phyloP scores from a whole-genome alignment of 2,113 vertebrate species.

The Psittacus erithacus region DNA sequence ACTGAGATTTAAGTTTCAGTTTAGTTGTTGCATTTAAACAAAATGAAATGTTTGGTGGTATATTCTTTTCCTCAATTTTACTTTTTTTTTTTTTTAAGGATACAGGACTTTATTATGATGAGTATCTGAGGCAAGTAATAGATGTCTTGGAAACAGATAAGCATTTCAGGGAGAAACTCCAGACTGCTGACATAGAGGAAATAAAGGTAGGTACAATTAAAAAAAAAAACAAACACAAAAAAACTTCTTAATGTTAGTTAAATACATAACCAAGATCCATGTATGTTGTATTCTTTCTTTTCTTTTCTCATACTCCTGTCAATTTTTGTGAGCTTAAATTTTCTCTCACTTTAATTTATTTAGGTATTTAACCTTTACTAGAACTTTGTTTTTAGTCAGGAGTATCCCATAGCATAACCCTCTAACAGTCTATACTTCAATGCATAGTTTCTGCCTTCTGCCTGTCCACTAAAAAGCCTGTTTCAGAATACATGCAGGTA shows the following conservation, averaged over 20 bases:
- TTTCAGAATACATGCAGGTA: not conserved
- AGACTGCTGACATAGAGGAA: constrained; percentile 97
- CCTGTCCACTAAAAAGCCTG: not conserved
- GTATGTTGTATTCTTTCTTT: not conserved
- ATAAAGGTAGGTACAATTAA: constrained; percentile 85
- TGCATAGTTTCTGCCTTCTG: not conserved
- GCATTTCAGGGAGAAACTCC: constrained; percentile 97
- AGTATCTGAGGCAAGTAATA: constrained; percentile 97
- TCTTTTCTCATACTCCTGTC: not conserved
- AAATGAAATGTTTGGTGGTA: not conserved
- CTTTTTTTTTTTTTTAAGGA: constrained; percentile 77
- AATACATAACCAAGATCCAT: not conserved
- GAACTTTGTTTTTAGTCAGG: not conserved
- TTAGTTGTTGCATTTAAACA: not conserved
- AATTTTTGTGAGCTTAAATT: not conserved
- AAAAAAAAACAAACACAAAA: not conserved
- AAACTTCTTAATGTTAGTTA: not conserved
- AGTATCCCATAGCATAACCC: not conserved
- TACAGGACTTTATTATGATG: constrained; percentile 97
- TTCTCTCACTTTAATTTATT: not conserved
- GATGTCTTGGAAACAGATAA: constrained; percentile 97
- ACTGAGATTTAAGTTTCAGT: not conserved
- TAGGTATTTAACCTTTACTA: not conserved
- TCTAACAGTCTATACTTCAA: not conserved
- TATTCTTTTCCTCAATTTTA: not conserved